phyloP scores from a whole-genome alignment of 2,888 invertebrate genomes.

The Pandemis corylana region DNA sequence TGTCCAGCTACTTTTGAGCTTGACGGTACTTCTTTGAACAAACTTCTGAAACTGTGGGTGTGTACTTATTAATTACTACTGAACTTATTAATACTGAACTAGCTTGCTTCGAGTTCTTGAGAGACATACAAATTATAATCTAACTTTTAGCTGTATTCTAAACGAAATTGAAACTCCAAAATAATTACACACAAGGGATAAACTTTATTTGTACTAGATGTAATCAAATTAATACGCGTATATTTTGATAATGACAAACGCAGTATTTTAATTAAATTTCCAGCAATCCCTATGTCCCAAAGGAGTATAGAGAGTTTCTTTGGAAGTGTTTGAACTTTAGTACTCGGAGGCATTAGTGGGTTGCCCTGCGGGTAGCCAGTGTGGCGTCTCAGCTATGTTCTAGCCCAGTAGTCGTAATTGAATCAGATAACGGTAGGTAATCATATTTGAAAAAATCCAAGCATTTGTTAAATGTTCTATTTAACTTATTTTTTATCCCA shows the following conservation, averaged over 20 bases:
- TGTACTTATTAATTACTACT: too few species aligned
- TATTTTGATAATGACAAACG: background rate
- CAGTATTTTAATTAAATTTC: conserved; percentile 29
- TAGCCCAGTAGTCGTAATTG: background rate
- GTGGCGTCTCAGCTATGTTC: background rate
- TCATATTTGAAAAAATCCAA: background rate
- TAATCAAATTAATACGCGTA: background rate
- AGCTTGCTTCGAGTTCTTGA: background rate
- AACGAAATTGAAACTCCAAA: background rate
- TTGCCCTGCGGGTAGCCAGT: conserved; percentile 20
- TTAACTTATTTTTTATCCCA: too few species aligned
- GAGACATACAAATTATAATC: background rate
- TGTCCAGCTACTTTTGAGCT: too few species aligned
- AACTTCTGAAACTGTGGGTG: too few species aligned
- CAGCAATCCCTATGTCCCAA: conserved; percentile 16
- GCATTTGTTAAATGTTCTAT: too few species aligned
- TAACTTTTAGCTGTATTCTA: background rate
- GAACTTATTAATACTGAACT: background rate
- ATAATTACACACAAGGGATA: conserved; percentile 1
- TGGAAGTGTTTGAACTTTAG: conserved; percentile 28
- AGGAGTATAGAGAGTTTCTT: conserved; percentile 31
- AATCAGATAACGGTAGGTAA: background rate
- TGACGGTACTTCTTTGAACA: too few species aligned
- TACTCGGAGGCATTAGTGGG: conserved; percentile 25
- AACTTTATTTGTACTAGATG: background rate